Evolutionary conservation across 2,888 invertebrate genomes (phyloP).

Genomic region (Periphyllus acericola): DNA sequence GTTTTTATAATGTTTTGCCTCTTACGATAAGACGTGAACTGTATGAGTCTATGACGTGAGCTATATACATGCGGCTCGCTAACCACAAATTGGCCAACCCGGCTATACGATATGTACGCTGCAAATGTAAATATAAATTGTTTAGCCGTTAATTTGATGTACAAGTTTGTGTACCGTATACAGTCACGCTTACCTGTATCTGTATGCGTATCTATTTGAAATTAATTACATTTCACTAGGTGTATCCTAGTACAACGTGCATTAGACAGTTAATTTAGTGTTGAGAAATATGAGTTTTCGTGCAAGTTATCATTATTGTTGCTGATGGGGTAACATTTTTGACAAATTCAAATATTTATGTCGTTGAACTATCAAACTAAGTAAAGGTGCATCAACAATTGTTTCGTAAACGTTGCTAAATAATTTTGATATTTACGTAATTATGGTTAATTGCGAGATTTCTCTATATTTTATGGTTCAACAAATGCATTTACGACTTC

Average conservation of each 20-base stretch:
- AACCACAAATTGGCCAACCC: too few relatives aligned
- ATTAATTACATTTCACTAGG: constrained; percentile 34
- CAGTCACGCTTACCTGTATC: constrained; percentile 26
- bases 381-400: constrained; percentile 14
- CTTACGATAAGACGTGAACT: too few relatives aligned
- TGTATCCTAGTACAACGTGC: background rate
- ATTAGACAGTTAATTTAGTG: constrained; percentile 14
- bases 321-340: background rate
- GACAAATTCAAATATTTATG: constrained; percentile 38
- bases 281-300: constrained; percentile 16
- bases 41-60: too few relatives aligned
- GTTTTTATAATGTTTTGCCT: too few relatives aligned
- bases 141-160: constrained; percentile 31
- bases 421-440: constrained; percentile 10
- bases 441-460: background rate
- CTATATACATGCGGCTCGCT: too few relatives aligned
- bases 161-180: background rate
- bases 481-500: background rate
- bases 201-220: constrained; percentile 12
- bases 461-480: constrained; percentile 6
- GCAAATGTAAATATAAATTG: constrained; percentile 11
- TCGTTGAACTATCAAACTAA: constrained; percentile 22
- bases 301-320: constrained; percentile 26
- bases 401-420: constrained; percentile 20
- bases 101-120: too few relatives aligned